A percentile compares a stretch with the other conserved stretches of the same genome.
phyloP scores from a whole-genome alignment of 2,888 invertebrate genomes.

The Hylaea fasciaria region DNA sequence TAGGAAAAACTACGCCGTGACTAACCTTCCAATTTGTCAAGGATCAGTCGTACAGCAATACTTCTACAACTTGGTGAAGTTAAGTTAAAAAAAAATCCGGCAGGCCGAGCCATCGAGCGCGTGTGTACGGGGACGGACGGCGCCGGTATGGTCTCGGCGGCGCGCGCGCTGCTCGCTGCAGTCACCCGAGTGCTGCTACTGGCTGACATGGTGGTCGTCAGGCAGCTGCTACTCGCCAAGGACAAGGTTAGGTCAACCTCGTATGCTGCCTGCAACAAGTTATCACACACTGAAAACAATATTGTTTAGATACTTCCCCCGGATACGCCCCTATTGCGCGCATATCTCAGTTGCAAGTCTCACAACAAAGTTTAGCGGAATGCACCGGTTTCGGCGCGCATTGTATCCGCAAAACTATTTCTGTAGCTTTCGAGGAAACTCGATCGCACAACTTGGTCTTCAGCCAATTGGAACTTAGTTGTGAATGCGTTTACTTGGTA shows the following conservation, averaged over 20 bases:
- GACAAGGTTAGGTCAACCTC: slow-evolving; percentile 90
- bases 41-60: no score
- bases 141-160: slow-evolving; percentile 94
- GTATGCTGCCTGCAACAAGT: not conserved
- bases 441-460: slow-evolving; percentile 42
- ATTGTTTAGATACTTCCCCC: not conserved
- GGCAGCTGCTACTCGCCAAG: slow-evolving; percentile 97
- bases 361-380: slow-evolving; percentile 27
- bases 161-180: slow-evolving; percentile 95
- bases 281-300: not conserved
- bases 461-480: slow-evolving; percentile 23
- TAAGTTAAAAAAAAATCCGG: not conserved
- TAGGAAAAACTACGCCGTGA: no score
- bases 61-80: no score
- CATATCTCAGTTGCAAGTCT: slow-evolving; percentile 26
- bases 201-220: slow-evolving; percentile 98
- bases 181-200: slow-evolving; percentile 97
- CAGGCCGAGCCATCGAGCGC: slow-evolving; percentile 96
- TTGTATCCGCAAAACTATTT: slow-evolving; percentile 31
- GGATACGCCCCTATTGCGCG: slow-evolving; percentile 1
- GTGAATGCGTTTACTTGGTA: slow-evolving; percentile 43
- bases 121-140: slow-evolving; percentile 92
- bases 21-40: no score
- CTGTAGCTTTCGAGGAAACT: slow-evolving; percentile 40
- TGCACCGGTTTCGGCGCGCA: slow-evolving; percentile 30